Evolutionary conservation across 2,888 invertebrate species (phyloP).

Genomic region (Parapristionchus giblindavisi): DNA sequence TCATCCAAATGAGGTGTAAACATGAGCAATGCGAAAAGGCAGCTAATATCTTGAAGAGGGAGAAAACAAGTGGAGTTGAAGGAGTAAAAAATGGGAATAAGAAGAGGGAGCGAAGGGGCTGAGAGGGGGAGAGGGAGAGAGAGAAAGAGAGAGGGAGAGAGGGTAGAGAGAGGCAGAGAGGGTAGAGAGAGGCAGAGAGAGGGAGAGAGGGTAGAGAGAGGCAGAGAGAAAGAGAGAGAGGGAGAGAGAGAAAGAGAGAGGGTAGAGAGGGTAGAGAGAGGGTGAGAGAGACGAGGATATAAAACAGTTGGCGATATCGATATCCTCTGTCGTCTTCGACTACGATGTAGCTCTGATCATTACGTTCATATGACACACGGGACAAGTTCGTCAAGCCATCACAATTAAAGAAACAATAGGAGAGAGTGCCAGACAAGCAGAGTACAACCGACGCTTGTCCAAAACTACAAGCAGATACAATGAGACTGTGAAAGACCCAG

Average conservation of each 20-base stretch:
- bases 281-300: neutral
- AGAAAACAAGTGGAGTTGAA: neutral
- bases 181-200: neutral
- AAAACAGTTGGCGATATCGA: neutral
- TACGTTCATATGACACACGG: no score
- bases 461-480: neutral
- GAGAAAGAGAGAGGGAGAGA: neutral
- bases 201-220: slow-evolving; percentile 15
- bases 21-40: neutral
- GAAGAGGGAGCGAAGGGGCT: neutral
- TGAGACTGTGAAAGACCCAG: neutral
- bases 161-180: neutral
- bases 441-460: neutral
- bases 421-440: neutral
- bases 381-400: no score
- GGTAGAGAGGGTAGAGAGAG: neutral
- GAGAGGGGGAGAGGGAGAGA: neutral
- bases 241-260: neutral
- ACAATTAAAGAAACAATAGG: no score
- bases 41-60: neutral
- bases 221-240: neutral
- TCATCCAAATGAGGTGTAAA: neutral
- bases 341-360: no score
- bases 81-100: neutral
- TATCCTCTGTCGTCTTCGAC: no score